These are phyloP conservation scores for Corapipo altera DNA, from an alignment of 2,113 vertebrate species.

Conservation along the genomic window DNA sequence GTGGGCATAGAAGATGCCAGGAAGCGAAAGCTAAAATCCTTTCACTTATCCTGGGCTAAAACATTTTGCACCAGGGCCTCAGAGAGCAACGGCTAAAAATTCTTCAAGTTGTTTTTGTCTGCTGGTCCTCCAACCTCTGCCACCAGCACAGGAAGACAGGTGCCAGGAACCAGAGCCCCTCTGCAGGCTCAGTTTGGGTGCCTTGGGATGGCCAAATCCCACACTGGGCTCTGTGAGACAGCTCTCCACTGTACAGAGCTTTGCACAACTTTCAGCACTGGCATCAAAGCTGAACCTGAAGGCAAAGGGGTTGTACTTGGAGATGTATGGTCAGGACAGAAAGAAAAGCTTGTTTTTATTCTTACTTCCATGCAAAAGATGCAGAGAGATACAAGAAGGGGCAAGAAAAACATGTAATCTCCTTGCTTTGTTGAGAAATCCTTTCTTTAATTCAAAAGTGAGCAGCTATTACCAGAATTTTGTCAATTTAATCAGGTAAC, in stretches of 20 bases:
- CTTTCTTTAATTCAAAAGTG: not conserved
- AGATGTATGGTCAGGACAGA: not conserved
- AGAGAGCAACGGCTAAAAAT: not conserved
- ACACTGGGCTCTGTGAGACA: not conserved
- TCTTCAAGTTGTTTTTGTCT: not conserved
- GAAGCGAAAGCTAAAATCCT: not conserved
- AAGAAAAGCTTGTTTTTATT: not conserved
- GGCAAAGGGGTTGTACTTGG: not conserved
- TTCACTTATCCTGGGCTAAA: not conserved
- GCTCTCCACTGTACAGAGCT: not conserved
- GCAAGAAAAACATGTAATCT: not conserved
- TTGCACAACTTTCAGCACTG: not conserved
- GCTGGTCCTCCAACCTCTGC: not conserved
- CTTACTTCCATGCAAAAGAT: not conserved
- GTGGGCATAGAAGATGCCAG: not conserved
- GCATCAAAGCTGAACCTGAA: not conserved
- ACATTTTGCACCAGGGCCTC: not conserved
- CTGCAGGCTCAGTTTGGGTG: not conserved
- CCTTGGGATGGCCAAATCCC: not conserved
- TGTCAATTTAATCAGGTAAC: not conserved
- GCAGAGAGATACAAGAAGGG: not conserved
- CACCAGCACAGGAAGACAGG: not conserved
- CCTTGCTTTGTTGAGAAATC: not conserved
- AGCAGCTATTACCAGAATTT: not conserved
- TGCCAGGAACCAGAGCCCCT: fast-evolving